Conservation (phyloP, 2,888 invertebrate species). For the Oasisia sp. region DNA sequence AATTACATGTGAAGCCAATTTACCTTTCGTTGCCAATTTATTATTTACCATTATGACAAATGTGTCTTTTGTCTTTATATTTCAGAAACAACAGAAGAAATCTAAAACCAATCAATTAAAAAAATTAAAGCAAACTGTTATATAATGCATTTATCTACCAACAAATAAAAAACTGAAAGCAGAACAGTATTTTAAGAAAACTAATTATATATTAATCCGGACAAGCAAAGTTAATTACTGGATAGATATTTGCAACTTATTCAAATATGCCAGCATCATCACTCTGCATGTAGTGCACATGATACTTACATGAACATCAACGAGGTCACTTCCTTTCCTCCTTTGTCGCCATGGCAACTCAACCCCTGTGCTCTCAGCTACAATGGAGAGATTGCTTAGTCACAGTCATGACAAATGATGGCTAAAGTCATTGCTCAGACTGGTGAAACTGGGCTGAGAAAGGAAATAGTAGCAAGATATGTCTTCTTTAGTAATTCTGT, state of each 20-base stretch:
- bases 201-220: too few relatives aligned
- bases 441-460: background rate
- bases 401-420: too few relatives aligned
- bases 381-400: background rate
- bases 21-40: background rate
- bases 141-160: too few relatives aligned
- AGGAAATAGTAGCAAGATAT: background rate
- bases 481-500: too few relatives aligned
- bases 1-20: background rate
- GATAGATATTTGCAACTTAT: background rate
- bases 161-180: too few relatives aligned
- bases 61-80: background rate
- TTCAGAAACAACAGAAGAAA: background rate
- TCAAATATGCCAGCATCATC: too few relatives aligned
- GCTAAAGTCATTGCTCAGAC: background rate
- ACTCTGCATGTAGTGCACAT: background rate
- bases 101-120: background rate
- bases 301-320: conserved; percentile 58
- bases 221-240: too few relatives aligned
- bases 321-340: conserved; percentile 54
- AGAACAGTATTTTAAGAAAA: too few relatives aligned
- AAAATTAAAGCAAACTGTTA: background rate
- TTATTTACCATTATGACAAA: background rate
- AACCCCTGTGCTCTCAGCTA: background rate
- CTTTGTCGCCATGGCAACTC: conserved; percentile 54